Conservation (phyloP, 2,113 vertebrate genomes). For the Camelus bactrianus region DNA sequence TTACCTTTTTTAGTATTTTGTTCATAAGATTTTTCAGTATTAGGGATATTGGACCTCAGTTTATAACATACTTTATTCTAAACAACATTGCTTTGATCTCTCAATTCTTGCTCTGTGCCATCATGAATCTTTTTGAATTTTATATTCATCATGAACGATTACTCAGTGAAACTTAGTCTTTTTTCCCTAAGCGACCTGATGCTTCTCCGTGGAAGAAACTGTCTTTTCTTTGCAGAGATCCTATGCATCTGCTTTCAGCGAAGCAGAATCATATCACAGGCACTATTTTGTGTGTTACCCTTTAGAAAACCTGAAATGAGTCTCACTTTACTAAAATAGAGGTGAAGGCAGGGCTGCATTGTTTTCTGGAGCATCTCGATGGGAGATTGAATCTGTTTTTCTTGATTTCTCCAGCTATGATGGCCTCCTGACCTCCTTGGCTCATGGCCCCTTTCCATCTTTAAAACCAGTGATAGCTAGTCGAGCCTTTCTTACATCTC, state of each 20-base stretch:
- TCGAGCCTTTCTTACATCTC: too few relatives aligned
- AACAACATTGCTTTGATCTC: not conserved
- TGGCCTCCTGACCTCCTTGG: not conserved
- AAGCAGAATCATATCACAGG: not conserved
- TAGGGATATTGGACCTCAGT: not conserved
- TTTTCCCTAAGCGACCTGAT: not conserved
- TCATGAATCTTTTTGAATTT: not conserved
- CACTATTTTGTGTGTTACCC: not conserved
- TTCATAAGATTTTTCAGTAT: not conserved
- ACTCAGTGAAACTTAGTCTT: not conserved
- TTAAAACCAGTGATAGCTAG: too few relatives aligned
- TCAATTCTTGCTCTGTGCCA: not conserved
- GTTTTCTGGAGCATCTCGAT: not conserved
- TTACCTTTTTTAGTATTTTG: not conserved
- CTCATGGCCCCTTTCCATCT: not conserved
- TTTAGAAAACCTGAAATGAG: not conserved
- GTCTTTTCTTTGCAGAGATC: not conserved
- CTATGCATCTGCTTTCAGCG: not conserved
- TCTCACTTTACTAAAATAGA: not conserved
- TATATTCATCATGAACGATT: not conserved
- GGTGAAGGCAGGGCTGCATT: not conserved
- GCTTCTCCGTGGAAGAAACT: not conserved
- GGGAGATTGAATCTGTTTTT: not conserved
- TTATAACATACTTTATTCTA: not conserved
- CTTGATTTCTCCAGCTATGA: not conserved